Evolutionary conservation across 2,797 vertebrate species (phyloP).

Genomic region (Halcyon smyrnensis): DNA sequence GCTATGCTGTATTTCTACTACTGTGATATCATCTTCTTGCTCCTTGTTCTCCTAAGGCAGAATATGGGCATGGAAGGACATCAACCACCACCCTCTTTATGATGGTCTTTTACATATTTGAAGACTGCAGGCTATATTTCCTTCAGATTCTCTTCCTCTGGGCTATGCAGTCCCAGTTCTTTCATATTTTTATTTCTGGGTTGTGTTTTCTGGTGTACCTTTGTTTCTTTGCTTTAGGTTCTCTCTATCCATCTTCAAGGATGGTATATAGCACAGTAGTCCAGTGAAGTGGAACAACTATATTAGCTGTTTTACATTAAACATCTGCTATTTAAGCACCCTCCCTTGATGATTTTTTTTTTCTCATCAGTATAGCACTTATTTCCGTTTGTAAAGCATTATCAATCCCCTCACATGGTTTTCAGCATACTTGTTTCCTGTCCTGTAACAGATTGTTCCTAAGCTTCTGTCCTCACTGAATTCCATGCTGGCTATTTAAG

Average conservation of each 20-base stretch:
- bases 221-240: background rate
- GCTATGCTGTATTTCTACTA: background rate
- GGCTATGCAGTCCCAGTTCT: background rate
- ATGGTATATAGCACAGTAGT: background rate
- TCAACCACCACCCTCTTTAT: background rate
- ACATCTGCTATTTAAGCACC: background rate
- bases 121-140: background rate
- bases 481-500: background rate
- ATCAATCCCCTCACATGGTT: background rate
- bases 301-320: background rate
- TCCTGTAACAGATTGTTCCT: background rate
- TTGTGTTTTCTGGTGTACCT: background rate
- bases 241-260: background rate
- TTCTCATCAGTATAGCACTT: background rate
- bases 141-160: background rate
- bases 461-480: background rate
- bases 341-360: background rate
- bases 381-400: background rate
- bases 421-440: background rate
- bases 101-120: background rate
- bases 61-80: background rate
- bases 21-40: background rate
- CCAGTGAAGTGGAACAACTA: background rate
- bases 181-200: background rate
- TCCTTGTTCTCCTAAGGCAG: background rate